phyloP scores from a whole-genome alignment of 2,113 vertebrate genomes.

The Elephas maximus region DNA sequence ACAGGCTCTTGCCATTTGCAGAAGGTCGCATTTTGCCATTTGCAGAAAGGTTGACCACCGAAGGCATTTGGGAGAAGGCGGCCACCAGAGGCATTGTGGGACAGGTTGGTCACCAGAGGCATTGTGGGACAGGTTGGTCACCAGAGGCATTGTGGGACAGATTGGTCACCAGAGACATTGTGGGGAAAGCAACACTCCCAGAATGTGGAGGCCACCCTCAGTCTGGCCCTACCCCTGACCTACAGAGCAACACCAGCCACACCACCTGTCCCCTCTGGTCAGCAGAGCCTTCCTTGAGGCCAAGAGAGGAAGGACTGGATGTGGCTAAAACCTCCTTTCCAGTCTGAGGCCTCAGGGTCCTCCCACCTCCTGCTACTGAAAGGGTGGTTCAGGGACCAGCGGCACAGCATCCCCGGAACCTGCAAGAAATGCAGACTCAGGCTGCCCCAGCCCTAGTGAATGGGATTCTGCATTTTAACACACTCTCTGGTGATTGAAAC shows the following conservation, averaged over 20 bases:
- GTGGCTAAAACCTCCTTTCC: background rate
- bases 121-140: background rate
- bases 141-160: background rate
- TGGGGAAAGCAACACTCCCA: background rate
- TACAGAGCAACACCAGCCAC: background rate
- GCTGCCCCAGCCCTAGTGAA: fast-evolving
- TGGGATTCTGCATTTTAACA: too few relatives aligned
- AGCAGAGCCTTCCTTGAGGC: background rate
- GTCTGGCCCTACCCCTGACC: background rate
- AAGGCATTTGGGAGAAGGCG: background rate
- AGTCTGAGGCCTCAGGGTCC: background rate
- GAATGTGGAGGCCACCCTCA: too few relatives aligned
- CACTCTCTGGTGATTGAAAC: fast-evolving
- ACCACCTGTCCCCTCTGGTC: background rate
- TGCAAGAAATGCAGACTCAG: background rate
- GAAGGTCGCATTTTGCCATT: fast-evolving
- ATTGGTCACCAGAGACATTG: background rate
- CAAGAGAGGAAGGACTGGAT: too few relatives aligned
- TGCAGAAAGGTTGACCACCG: background rate
- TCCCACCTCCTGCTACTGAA: background rate
- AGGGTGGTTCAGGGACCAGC: background rate
- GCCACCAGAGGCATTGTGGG: background rate
- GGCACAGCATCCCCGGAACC: background rate
- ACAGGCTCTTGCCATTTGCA: fast-evolving
- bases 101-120: background rate